Percentiles rank a stretch among this genome's conserved stretches.
Conservation (phyloP, 2,888 invertebrate genomes). For the Diachrysia chrysitis region DNA sequence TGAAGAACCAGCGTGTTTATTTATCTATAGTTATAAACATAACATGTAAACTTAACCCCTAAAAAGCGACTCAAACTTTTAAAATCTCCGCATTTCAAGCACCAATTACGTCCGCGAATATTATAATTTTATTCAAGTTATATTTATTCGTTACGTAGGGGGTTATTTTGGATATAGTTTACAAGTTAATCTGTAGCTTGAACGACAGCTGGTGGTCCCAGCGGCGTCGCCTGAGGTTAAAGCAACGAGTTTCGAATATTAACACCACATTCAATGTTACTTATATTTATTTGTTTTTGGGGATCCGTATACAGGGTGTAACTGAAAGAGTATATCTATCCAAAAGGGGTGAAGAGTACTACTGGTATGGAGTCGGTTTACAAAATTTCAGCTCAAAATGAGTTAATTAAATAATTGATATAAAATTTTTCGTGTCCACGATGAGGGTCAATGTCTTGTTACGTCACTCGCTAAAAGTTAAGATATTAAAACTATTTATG, state of each 20-base stretch:
- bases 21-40: too few relatives aligned
- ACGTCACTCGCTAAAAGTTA: too few relatives aligned
- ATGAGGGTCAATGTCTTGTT: too few relatives aligned
- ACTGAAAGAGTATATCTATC: too few relatives aligned
- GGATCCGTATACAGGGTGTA: too few relatives aligned
- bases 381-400: too few relatives aligned
- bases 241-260: slow-evolving; percentile 47
- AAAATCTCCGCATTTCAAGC: not conserved
- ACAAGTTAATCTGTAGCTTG: slow-evolving; percentile 44
- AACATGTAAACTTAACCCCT: not conserved
- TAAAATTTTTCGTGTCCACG: too few relatives aligned
- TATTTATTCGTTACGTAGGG: not conserved
- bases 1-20: too few relatives aligned
- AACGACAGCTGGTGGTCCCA: slow-evolving; percentile 46
- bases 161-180: slow-evolving; percentile 16
- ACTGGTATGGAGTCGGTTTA: too few relatives aligned
- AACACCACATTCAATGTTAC: slow-evolving; percentile 30
- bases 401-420: too few relatives aligned
- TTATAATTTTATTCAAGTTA: not conserved
- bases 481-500: too few relatives aligned
- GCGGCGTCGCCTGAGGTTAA: slow-evolving; percentile 16
- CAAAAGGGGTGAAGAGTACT: too few relatives aligned
- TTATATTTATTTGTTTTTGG: slow-evolving; percentile 32
- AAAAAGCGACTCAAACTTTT: not conserved
- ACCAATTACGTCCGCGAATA: not conserved